Evolutionary conservation across 92 coral and sea anemone genomes (phyloP).

Genomic region (Epizoanthus ramosus): DNA sequence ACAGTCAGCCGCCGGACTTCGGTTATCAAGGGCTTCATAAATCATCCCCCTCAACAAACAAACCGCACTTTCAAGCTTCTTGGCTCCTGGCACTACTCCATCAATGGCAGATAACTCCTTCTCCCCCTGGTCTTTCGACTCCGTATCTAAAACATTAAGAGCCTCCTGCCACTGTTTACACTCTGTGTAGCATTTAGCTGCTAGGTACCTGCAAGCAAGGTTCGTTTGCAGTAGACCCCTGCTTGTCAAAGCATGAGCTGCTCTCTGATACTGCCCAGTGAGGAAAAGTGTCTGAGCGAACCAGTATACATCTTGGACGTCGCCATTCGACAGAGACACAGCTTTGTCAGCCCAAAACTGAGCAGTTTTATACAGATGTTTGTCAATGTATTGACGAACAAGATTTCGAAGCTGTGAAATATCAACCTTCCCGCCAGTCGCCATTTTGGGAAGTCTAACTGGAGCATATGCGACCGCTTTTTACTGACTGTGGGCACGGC

Average conservation of each 20-base stretch:
- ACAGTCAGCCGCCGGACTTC: conserved; percentile 92
- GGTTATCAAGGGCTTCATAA: conserved; percentile 96
- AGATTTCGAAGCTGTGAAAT: conserved; percentile 96
- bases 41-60: conserved; percentile 80
- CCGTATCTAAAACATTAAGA: conserved; percentile 81
- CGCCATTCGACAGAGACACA: conserved; percentile 89
- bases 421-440: conserved; percentile 99
- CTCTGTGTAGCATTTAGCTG: conserved; percentile 95
- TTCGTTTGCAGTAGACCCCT: conserved; percentile 83
- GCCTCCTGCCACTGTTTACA: conserved; percentile 98
- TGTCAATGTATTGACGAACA: conserved; percentile 94
- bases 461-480: conserved; percentile 62
- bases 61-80: conserved; percentile 90
- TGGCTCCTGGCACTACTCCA: conserved; percentile 69
- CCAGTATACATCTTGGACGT: conserved; percentile 98
- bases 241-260: conserved; percentile 81
- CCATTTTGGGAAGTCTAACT: conserved; percentile 74
- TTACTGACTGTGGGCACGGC: conserved; percentile 31
- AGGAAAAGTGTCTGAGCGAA: conserved; percentile 89
- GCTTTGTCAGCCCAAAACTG: conserved; percentile 99
- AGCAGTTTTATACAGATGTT: conserved; percentile 95
- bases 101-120: conserved; percentile 58
- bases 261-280: conserved; percentile 89
- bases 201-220: conserved; percentile 90
- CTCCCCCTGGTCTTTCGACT: conserved; percentile 73